Conservation (phyloP, 2,113 vertebrate species). For the Gambusia affinis region DNA sequence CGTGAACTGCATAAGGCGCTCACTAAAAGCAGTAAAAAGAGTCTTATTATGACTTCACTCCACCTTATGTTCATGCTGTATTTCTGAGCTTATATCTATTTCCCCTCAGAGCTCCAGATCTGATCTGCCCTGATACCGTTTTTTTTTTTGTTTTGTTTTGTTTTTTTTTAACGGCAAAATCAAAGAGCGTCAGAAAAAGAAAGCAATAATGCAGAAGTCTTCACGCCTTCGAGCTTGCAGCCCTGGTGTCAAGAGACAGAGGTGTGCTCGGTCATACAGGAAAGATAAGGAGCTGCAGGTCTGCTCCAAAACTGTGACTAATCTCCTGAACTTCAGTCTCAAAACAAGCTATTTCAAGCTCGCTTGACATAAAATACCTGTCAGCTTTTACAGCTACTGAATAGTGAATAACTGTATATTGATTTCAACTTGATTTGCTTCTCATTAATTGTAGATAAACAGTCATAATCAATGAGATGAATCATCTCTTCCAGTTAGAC, state of each 20-base stretch:
- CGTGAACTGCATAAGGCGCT: neutral
- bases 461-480: neutral
- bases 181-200: neutral
- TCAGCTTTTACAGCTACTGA: neutral
- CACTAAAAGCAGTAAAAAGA: neutral
- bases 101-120: neutral
- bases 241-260: slow-evolving; percentile 17
- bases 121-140: neutral
- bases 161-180: neutral
- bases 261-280: slow-evolving; percentile 6
- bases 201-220: slow-evolving; percentile 2
- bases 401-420: neutral
- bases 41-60: neutral
- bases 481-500: neutral
- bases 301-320: neutral
- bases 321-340: neutral
- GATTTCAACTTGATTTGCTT: neutral
- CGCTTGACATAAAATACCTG: neutral
- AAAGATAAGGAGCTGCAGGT: slow-evolving; percentile 12
- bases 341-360: neutral
- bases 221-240: slow-evolving; percentile 9
- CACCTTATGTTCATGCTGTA: neutral
- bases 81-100: slow-evolving; percentile 1
- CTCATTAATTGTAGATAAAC: neutral
- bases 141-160: neutral